Percentiles rank a stretch among this genome's conserved stretches.
Conservation (phyloP, 2,113 vertebrate species). For the Siphamia tubifer region DNA sequence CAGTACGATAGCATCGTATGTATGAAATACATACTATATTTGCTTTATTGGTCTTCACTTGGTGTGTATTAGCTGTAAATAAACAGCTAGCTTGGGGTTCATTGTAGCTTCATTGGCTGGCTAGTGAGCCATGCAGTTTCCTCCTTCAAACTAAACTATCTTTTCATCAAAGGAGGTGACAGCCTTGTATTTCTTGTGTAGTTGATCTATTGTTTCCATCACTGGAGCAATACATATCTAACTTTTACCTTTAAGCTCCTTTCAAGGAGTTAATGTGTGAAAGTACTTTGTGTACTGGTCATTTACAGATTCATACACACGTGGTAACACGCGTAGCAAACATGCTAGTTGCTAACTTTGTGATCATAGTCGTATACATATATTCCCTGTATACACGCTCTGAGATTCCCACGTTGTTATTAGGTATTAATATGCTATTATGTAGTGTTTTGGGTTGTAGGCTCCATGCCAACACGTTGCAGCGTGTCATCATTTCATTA, state of each 20-base stretch:
- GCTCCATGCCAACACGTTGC: slow-evolving; percentile 19
- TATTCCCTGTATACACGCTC: no score
- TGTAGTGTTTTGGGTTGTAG: background rate
- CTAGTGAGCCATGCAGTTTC: background rate
- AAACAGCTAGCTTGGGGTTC: background rate
- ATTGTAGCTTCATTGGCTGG: background rate
- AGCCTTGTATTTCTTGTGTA: slow-evolving; percentile 9
- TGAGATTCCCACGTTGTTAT: no score
- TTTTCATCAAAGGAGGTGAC: slow-evolving; percentile 24
- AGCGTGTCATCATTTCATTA: slow-evolving; percentile 7
- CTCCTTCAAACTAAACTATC: background rate
- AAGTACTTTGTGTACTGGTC: background rate
- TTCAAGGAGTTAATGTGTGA: background rate
- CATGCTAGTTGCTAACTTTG: background rate
- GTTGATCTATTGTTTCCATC: background rate
- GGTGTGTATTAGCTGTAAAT: background rate
- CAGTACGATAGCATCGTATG: accelerated
- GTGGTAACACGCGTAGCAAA: slow-evolving; percentile 21
- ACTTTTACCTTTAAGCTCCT: background rate
- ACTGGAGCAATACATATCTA: accelerated
- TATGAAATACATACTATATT: background rate
- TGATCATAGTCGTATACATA: background rate
- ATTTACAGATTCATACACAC: slow-evolving; percentile 24
- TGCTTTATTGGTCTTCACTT: background rate
- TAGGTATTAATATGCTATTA: background rate